Percentiles rank a stretch among this genome's conserved stretches.
Evolutionary conservation across 1,140 invertebrate species (phyloP).

Genomic region (Calephelis virginiensis): DNA sequence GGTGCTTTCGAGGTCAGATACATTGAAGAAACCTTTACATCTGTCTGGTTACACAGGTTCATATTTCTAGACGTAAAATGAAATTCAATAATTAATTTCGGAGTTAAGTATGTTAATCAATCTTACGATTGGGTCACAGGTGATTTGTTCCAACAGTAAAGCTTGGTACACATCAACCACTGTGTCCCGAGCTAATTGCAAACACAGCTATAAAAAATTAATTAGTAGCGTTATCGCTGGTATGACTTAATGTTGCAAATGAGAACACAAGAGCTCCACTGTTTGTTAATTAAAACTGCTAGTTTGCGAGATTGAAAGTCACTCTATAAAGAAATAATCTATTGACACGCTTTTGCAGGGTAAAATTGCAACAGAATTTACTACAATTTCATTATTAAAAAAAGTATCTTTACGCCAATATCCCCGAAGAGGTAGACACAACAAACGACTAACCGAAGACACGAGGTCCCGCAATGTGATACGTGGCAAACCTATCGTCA

Average conservation of each 20-base stretch:
- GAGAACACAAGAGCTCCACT: constrained; percentile 33
- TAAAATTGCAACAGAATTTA: no score
- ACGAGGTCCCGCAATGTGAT: no score
- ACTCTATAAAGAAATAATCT: constrained; percentile 5
- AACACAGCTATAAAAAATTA: constrained; percentile 60
- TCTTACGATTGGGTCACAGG: constrained; percentile 41
- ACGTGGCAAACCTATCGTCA: no score
- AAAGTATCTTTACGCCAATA: no score
- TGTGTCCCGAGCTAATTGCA: constrained; percentile 57
- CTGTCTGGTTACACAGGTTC: no score
- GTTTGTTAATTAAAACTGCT: constrained; percentile 44
- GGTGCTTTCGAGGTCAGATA: no score
- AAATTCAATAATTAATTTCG: background rate
- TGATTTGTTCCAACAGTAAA: constrained; percentile 41
- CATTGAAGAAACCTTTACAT: no score
- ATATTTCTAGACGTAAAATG: no score
- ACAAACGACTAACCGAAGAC: no score
- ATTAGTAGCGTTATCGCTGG: constrained; percentile 53
- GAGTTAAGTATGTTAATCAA: constrained; percentile 41
- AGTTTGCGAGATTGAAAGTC: background rate
- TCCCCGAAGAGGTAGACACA: no score
- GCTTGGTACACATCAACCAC: constrained; percentile 24
- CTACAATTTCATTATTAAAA: no score
- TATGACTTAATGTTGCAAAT: constrained; percentile 55
- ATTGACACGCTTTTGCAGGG: background rate